phyloP scores from a whole-genome alignment of 2,888 invertebrate species.

The Scaptomyza flava region DNA sequence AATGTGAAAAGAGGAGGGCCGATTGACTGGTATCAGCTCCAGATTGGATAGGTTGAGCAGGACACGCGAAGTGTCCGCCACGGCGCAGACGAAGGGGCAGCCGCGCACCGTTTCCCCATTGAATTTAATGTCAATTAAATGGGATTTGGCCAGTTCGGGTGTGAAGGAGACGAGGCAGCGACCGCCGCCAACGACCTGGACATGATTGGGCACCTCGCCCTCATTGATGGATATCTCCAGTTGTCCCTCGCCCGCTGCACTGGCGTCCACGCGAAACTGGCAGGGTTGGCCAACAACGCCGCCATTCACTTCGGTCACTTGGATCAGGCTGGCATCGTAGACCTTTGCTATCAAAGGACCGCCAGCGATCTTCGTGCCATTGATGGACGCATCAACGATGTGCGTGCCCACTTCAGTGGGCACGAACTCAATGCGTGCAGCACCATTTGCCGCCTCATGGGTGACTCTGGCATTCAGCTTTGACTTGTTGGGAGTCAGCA shows the following conservation, averaged over 20 bases:
- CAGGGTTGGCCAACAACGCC: constrained; percentile 98
- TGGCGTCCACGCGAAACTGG: constrained; percentile 99
- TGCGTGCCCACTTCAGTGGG: constrained; percentile 98
- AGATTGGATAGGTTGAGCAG: constrained; percentile 90
- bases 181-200: constrained; percentile 97
- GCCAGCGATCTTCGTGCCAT: constrained; percentile 94
- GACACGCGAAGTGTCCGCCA: constrained; percentile 91
- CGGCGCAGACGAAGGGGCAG: constrained; percentile 95
- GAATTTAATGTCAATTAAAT: constrained; percentile 97
- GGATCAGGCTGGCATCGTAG: constrained; percentile 96
- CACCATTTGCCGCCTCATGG: constrained; percentile 92
- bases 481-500: constrained; percentile 93
- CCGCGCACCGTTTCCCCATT: constrained; percentile 97
- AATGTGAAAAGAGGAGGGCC: constrained; percentile 91
- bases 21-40: constrained; percentile 94
- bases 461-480: constrained; percentile 92
- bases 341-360: constrained; percentile 97
- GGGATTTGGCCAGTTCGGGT: constrained; percentile 95
- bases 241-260: constrained; percentile 99
- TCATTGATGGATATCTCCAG: constrained; percentile 99
- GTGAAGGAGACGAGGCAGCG: constrained; percentile 97
- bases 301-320: constrained; percentile 96
- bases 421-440: constrained; percentile 95
- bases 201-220: constrained; percentile 99
- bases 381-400: constrained; percentile 95